These are phyloP conservation scores for Drosophila meridiana DNA, from an alignment of 2,888 invertebrate genomes.

Conservation along the genomic window DNA sequence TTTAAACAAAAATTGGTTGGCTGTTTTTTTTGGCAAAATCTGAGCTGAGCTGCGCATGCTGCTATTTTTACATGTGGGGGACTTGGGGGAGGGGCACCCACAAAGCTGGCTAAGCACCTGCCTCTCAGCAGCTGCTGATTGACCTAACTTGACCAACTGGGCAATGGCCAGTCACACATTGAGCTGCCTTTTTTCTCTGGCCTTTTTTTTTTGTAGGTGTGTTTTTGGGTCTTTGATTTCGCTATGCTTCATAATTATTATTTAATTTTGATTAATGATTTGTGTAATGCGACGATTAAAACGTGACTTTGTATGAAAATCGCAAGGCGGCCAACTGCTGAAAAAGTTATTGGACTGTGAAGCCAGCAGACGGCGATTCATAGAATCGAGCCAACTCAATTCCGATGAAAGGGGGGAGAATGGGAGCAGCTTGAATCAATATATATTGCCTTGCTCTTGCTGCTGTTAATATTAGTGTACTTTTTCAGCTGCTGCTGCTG, in stretches of 20 bases:
- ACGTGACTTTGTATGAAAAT: conserved; percentile 70
- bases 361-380: conserved; percentile 49
- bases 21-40: conserved; percentile 22
- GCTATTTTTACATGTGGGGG: conserved; percentile 42
- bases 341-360: conserved; percentile 55
- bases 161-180: conserved; percentile 42
- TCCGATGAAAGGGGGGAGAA: conserved; percentile 25
- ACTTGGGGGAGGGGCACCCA: conserved; percentile 47
- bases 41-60: conserved; percentile 23
- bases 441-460: conserved; percentile 36
- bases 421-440: conserved; percentile 63
- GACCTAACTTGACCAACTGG: conserved; percentile 41
- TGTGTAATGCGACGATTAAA: conserved; percentile 72
- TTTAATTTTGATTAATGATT: conserved; percentile 82
- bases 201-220: conserved; percentile 23
- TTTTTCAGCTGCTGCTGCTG: conserved; percentile 18
- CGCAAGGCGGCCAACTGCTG: conserved; percentile 41
- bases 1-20: conserved; percentile 29
- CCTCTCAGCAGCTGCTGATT: conserved; percentile 39
- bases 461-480: conserved; percentile 11
- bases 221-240: conserved; percentile 41
- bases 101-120: conserved; percentile 44
- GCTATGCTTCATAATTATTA: conserved; percentile 70
- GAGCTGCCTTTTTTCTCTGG: conserved; percentile 27
- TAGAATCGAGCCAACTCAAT: conserved; percentile 28